Percentiles rank a stretch among this genome's conserved stretches.
Evolutionary conservation across 1,140 invertebrate genomes (phyloP).

Genomic region (Adelges cooleyi): DNA sequence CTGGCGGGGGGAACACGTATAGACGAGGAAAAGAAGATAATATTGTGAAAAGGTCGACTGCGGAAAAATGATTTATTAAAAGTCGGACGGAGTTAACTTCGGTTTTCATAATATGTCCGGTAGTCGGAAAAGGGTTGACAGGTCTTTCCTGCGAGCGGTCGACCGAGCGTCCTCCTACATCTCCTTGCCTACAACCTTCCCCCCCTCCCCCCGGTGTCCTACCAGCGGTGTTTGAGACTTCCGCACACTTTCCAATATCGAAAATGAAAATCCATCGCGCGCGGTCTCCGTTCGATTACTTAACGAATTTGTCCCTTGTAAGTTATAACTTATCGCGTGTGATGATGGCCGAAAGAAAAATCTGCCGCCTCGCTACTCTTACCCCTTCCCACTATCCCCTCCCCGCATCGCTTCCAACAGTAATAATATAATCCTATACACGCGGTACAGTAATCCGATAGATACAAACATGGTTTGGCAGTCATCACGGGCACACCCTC

Average conservation of each 20-base stretch:
- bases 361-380: no score
- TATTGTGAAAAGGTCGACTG: conserved; percentile 8
- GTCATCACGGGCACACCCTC: no score
- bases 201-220: background rate
- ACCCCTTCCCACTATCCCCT: no score
- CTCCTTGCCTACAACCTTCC: background rate
- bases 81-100: conserved; percentile 24
- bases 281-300: no score
- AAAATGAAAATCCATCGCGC: background rate
- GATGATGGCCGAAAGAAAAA: no score
- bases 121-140: conserved; percentile 26
- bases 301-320: no score
- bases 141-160: conserved; percentile 2
- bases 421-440: no score
- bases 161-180: background rate
- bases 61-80: conserved; percentile 27
- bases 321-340: no score
- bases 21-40: background rate
- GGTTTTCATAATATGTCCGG: conserved; percentile 24
- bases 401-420: no score
- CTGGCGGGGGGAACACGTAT: no score
- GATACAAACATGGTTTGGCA: no score
- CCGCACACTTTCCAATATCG: conserved; percentile 8
- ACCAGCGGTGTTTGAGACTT: background rate
- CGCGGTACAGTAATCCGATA: no score